phyloP scores from a whole-genome alignment of 2,797 vertebrate species.

The Halcyon badia region DNA sequence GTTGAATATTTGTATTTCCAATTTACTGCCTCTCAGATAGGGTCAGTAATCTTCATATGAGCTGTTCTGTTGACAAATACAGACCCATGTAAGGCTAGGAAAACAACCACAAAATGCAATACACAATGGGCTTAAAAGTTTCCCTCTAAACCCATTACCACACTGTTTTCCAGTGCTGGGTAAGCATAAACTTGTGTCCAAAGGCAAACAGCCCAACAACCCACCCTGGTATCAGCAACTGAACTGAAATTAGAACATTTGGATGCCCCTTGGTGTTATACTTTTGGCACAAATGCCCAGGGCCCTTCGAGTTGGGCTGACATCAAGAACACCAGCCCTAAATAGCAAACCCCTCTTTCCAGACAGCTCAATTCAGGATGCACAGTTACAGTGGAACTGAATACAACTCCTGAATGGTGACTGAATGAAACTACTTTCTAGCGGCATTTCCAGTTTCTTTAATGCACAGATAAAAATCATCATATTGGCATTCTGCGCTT shows the following conservation, averaged over 20 bases:
- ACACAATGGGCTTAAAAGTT: neutral
- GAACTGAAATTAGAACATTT: neutral
- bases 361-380: neutral
- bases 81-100: neutral
- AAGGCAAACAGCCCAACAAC: neutral
- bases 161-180: accelerated
- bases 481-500: constrained; percentile 38
- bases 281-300: neutral
- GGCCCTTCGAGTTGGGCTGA: neutral
- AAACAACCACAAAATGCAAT: neutral
- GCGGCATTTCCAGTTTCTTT: constrained; percentile 14
- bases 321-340: neutral
- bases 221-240: neutral
- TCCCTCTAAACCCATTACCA: neutral
- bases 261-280: neutral
- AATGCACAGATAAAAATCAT: constrained; percentile 57
- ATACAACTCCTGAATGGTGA: neutral
- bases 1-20: neutral
- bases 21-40: neutral
- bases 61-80: neutral
- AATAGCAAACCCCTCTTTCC: neutral
- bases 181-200: neutral
- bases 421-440: neutral
- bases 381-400: neutral
- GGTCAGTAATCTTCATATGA: neutral